phyloP scores from a whole-genome alignment of 2,113 vertebrate genomes.

The Leptosomus discolor region DNA sequence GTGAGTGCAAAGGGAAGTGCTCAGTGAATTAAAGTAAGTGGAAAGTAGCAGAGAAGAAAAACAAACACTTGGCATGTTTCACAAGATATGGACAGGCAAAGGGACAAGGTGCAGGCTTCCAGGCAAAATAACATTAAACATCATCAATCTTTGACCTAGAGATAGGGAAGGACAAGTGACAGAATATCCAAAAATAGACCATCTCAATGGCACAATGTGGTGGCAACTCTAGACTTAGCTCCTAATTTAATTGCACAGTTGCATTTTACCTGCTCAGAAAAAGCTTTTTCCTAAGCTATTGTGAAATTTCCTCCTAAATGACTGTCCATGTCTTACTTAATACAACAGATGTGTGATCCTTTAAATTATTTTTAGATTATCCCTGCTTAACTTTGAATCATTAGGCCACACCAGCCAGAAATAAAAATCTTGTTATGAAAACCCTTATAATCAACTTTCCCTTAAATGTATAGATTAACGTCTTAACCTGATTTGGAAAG shows the following conservation, averaged over 20 bases:
- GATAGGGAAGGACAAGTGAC: background rate
- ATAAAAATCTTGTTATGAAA: constrained; percentile 46
- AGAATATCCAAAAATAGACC: background rate
- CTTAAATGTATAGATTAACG: constrained; percentile 33
- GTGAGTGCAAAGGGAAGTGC: background rate
- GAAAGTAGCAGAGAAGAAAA: constrained; percentile 3
- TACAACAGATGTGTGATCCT: background rate
- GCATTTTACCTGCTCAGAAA: background rate
- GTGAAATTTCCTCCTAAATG: background rate
- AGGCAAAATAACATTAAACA: background rate
- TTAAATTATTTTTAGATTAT: background rate
- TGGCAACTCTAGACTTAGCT: background rate
- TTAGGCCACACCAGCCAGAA: background rate
- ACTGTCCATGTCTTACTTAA: background rate
- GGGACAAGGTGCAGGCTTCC: background rate
- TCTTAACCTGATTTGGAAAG: constrained; percentile 37
- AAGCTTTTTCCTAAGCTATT: background rate
- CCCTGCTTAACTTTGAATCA: background rate
- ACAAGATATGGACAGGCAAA: background rate
- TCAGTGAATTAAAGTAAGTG: constrained; percentile 1
- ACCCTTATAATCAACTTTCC: constrained; percentile 16
- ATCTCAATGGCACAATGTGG: background rate
- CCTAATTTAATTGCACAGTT: background rate
- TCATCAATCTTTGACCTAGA: background rate
- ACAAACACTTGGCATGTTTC: background rate